Evolutionary conservation across 2,113 vertebrate genomes (phyloP).

Genomic region (Urocynchramus pylzowi): DNA sequence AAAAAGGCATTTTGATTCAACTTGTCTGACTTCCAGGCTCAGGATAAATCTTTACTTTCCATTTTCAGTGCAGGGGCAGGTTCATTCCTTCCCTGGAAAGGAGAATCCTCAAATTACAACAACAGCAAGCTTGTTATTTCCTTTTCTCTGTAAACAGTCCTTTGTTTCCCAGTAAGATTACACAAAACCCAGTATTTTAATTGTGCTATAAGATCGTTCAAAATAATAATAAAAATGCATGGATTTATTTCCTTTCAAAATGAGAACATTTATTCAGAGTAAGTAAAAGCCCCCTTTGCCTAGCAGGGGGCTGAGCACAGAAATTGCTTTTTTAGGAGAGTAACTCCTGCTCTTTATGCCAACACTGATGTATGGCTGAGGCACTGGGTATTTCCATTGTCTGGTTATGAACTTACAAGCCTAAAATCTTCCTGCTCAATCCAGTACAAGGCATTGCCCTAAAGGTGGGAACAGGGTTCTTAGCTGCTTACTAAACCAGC

Average conservation of each 20-base stretch:
- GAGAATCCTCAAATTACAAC: not conserved
- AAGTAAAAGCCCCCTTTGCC: not conserved
- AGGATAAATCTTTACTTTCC: not conserved
- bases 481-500: not conserved
- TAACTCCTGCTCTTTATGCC: not conserved
- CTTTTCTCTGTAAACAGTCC: not conserved
- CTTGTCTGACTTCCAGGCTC: not conserved
- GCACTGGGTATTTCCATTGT: not conserved
- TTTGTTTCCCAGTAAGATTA: not conserved
- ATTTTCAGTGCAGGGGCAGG: not conserved
- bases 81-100: not conserved
- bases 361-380: not conserved
- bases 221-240: not conserved
- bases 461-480: fast-evolving
- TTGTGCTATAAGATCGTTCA: not conserved
- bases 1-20: not conserved
- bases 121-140: not conserved
- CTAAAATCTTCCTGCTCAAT: not conserved
- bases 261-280: not conserved
- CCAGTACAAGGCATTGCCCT: not conserved
- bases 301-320: not conserved
- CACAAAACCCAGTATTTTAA: not conserved
- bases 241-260: not conserved
- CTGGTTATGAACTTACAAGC: not conserved
- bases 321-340: not conserved